Evolutionary conservation across 2,113 vertebrate species (phyloP), one percentile per base, ranked within the genome.

Genomic region (Nycticorax nycticorax): DNA sequence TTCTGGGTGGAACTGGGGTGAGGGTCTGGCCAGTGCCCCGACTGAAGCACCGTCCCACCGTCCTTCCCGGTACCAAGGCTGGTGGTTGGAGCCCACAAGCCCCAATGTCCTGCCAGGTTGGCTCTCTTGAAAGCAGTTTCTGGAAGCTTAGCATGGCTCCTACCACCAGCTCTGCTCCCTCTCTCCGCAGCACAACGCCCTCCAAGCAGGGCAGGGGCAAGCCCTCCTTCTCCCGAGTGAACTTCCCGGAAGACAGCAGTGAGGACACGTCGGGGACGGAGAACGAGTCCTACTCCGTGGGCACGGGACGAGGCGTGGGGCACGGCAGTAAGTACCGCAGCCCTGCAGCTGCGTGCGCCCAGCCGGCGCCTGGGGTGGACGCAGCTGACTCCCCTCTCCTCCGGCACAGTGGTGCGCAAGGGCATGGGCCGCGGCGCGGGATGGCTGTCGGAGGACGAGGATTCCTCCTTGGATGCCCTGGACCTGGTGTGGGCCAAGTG

Each of bases 401-500:
- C 88, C 10, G 43, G 20, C 67, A 14, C 97, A 99, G 99, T 99
- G 98, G 99, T 99, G 69, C 99, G 99, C 64, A 98, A 98, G 76
- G 98, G 99, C 81, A 98, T 99, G 83, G 97, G 98, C 35, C 98
- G 99, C 23, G 97, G 98, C 2, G 89, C 99, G 0, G 99, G 99
- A 88, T 99, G 99, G 99, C 98, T 99, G 87, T 99, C 99, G 1
- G 99, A 99, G 60, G 99, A 99, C 6, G 99, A 99, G 82, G 99
- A 99, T 95, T 99, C 98, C 35, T 98, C 99, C 4, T 98, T 99
- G 97, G 99, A 99, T 27, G 99, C 99, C 85, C 97, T 99, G 97
- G 99, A 99, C 97, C 98, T 99, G 89, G 99, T 99, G 93, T 99
- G 99, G 99, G 99, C 99, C 89, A 99, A 99, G 96, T 99, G 99